Evolutionary conservation across 2,113 vertebrate genomes (phyloP).

Genomic region (Cavia porcellus): DNA sequence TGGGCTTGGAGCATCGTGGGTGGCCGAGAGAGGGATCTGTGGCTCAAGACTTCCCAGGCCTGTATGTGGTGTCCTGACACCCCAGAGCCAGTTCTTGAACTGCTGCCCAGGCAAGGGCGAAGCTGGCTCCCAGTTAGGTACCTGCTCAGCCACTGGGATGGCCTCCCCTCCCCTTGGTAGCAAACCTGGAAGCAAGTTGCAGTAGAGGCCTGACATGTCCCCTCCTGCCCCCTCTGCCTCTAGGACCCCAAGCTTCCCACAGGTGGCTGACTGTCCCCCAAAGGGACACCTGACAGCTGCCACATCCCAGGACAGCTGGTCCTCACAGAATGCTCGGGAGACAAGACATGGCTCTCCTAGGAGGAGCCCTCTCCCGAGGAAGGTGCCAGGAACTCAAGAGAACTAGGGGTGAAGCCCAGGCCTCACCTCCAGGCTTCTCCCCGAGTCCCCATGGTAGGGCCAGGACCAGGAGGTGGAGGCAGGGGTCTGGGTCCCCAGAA

Average conservation of each 20-base stretch:
- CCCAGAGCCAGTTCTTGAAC: neutral
- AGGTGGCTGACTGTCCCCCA: neutral
- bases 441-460: neutral
- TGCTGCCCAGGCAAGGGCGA: accelerated
- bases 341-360: neutral
- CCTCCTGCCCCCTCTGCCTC: neutral
- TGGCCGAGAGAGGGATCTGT: accelerated
- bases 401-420: neutral
- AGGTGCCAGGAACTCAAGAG: neutral
- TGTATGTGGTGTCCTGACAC: accelerated
- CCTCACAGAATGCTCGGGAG: accelerated
- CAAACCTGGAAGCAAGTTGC: neutral
- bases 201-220: neutral
- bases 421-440: neutral
- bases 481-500: accelerated
- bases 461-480: too few species aligned
- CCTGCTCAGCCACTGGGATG: too few species aligned
- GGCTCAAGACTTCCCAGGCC: neutral
- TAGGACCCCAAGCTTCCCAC: neutral
- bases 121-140: neutral
- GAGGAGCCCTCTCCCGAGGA: neutral
- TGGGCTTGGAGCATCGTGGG: neutral
- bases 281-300: too few species aligned
- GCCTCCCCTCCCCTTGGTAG: neutral
- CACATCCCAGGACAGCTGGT: neutral